Percentiles rank a stretch among this genome's conserved stretches.
phyloP scores from a whole-genome alignment of 1,140 invertebrate genomes.

The Reticulitermes speratus region DNA sequence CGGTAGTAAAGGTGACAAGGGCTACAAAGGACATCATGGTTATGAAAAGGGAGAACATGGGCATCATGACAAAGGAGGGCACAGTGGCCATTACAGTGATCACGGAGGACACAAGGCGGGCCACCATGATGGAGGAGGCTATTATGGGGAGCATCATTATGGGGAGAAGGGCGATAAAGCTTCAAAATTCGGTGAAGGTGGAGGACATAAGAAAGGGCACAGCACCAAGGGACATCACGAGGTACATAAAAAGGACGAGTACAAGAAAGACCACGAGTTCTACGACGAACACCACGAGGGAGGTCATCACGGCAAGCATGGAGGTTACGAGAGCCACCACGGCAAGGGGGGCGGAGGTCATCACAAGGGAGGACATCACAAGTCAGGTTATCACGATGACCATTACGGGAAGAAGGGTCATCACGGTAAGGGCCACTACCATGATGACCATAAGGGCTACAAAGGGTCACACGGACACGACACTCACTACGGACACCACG shows the following conservation, averaged over 20 bases:
- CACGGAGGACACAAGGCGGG: conserved; percentile 34
- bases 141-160: conserved; percentile 34
- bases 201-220: conserved; percentile 36
- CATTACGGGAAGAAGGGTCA: conserved; percentile 58
- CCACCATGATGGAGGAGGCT: conserved; percentile 30
- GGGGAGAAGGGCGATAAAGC: conserved; percentile 33
- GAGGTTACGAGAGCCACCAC: conserved; percentile 30
- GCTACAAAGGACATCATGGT: conserved; percentile 33
- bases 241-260: conserved; percentile 71
- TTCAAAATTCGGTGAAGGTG: conserved; percentile 30
- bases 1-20: conserved; percentile 32
- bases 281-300: conserved; percentile 37
- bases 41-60: conserved; percentile 33
- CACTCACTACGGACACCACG: conserved; percentile 44
- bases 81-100: conserved; percentile 33
- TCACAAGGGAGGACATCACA: conserved; percentile 50
- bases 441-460: conserved; percentile 57
- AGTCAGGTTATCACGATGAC: conserved; percentile 45
- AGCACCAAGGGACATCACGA: conserved; percentile 59
- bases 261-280: conserved; percentile 45
- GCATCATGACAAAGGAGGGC: conserved; percentile 33
- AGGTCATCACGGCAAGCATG: conserved; percentile 36
- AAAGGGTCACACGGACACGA: conserved; percentile 55
- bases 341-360: conserved; percentile 38
- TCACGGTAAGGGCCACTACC: conserved; percentile 56